Base-by-base conservation (phyloP, 1,140 invertebrate genomes). In the Pantala flavescens region DNA sequence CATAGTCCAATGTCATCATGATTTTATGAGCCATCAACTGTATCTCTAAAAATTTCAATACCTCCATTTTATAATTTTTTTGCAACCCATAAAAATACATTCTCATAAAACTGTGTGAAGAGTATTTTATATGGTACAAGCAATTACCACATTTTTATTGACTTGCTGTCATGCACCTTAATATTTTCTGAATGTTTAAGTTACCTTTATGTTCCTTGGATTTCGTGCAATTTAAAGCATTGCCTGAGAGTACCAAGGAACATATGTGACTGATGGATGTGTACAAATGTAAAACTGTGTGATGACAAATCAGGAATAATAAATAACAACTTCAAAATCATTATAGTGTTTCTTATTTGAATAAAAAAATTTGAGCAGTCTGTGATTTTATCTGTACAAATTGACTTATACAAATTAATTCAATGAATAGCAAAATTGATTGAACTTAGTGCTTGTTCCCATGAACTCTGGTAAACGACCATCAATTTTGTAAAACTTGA, bases 261-360 rank as follows among this genome's bases (percentile, higher is more conserved):
- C 12, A 7, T 5, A 63, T 63, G 49, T 63, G 49, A 63, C 5
- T 63, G 49, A 63, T 63, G 16, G n/a, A 63, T 63, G 49, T 63
- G 49, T 63, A 63, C 49, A 63, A 63, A 49, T 49, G 43, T 11
- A 49, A 49, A 49, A 16, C 49, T 63, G 49, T 63, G 49, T 63
- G 49, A 63, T 63, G 49, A 63, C 49, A 63, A 63, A 63, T 63
- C 49, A 16, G n/a, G n/a, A 63, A 63, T 14, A 63, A 63, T 63
- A 63, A 63, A 63, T 63, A 7, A 5, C 14, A 63, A 21, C 12
- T 63, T 63, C 3, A 63, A 63, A 63, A 36, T 36, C 28, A 5
- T 36, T 36, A 36, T n/a, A 36, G 28, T 9, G 9, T 36, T 36
- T 36, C 9, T 36, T 2, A 36, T 36, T 36, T 36, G 9, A 36